phyloP scores from a whole-genome alignment of 1,140 invertebrate genomes.

The Parapsyche elsis region DNA sequence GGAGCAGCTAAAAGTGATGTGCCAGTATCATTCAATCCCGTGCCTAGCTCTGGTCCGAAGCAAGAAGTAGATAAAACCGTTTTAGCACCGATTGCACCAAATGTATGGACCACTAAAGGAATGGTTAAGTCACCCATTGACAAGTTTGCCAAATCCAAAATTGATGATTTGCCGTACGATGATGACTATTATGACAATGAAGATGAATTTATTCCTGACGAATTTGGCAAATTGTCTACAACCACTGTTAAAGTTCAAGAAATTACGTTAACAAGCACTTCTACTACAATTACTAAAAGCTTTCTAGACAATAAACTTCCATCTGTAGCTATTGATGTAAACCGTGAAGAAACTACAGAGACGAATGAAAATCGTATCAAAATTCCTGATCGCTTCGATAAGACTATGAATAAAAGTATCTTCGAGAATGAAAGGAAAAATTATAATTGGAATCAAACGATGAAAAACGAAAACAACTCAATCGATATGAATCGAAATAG shows the following conservation, averaged over 20 bases:
- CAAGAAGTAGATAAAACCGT: conserved; percentile 38
- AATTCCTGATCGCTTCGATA: not conserved
- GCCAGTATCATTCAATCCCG: conserved; percentile 45
- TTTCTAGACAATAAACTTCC: not conserved
- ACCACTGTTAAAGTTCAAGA: not conserved
- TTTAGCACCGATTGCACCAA: conserved; percentile 41
- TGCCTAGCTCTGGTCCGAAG: conserved; percentile 22
- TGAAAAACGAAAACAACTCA: conserved; percentile 24
- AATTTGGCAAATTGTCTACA: conserved; percentile 8
- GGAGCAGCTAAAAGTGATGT: conserved; percentile 12
- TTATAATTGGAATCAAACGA: conserved; percentile 21
- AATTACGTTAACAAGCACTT: not conserved
- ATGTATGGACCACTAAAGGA: conserved; percentile 48
- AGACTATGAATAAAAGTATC: not conserved
- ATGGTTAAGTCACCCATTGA: conserved; percentile 22
- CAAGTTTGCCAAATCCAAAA: conserved; percentile 37
- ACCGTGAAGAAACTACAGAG: not conserved
- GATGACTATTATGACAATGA: conserved; percentile 51
- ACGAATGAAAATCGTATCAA: not conserved
- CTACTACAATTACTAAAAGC: not conserved
- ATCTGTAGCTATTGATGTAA: not conserved
- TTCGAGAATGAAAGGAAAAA: not conserved
- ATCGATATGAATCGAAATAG: conserved; percentile 24
- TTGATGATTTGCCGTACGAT: conserved; percentile 51
- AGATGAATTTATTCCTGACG: conserved; percentile 46